phyloP scores from a whole-genome alignment of 2,113 vertebrate species.

The Riparia riparia region DNA sequence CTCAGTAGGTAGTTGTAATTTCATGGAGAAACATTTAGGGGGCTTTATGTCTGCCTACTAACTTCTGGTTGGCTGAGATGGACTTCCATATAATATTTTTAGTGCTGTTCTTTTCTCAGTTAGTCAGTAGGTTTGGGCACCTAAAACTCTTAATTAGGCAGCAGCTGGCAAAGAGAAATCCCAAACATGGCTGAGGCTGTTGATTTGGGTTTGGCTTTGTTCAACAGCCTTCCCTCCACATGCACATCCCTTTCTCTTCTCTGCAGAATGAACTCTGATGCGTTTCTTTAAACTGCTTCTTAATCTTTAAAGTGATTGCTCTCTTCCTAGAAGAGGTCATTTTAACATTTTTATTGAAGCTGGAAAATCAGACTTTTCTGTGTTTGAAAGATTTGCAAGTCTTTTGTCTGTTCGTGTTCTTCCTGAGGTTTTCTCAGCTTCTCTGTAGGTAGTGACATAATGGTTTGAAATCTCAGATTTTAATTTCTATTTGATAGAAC shows the following conservation, averaged over 20 bases:
- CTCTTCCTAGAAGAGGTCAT: background rate
- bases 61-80: background rate
- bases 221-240: background rate
- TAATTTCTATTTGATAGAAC: background rate
- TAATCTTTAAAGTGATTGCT: background rate
- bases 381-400: background rate
- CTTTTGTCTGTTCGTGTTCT: background rate
- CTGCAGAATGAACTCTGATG: background rate
- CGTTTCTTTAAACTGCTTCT: background rate
- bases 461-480: background rate
- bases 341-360: background rate
- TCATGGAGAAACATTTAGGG: background rate
- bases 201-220: background rate
- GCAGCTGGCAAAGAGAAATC: background rate
- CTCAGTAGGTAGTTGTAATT: constrained; percentile 3
- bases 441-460: background rate
- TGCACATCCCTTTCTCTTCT: background rate
- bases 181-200: background rate
- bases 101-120: constrained; percentile 6
- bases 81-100: constrained; percentile 6
- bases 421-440: background rate
- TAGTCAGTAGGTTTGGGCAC: background rate
- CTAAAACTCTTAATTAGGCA: background rate
- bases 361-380: background rate
- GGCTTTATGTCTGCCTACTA: constrained; percentile 7